Percentiles rank a stretch among this genome's conserved stretches.
These are phyloP conservation scores for Caenorhabditis sp. DNA, from an alignment of 2,888 invertebrate species.

Conservation along the genomic window DNA sequence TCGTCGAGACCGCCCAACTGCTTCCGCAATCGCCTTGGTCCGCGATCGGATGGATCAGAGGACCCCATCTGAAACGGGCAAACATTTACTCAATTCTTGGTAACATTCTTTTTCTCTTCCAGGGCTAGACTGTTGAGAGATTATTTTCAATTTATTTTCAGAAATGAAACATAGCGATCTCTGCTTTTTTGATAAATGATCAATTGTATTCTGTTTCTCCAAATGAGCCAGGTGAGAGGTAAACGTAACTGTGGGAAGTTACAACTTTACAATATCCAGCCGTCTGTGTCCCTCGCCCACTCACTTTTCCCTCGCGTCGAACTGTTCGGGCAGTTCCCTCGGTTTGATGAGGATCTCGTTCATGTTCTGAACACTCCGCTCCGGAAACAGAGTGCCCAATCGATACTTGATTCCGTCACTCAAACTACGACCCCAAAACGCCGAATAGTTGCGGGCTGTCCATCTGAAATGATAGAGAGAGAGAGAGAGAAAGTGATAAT, in stretches of 20 bases:
- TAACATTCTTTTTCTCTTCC: background rate
- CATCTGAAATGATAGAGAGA: slow-evolving; percentile 83
- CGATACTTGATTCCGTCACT: slow-evolving; percentile 87
- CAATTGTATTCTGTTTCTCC: no score
- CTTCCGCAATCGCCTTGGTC: slow-evolving; percentile 87
- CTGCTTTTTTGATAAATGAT: no score
- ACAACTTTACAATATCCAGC: no score
- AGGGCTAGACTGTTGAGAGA: no score
- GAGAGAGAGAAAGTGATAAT: slow-evolving; percentile 16
- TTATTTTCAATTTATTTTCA: no score
- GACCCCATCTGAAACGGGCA: slow-evolving; percentile 84
- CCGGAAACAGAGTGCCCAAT: slow-evolving; percentile 85
- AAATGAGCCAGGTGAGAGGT: no score
- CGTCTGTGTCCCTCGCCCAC: slow-evolving; percentile 1
- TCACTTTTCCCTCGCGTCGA: slow-evolving; percentile 85
- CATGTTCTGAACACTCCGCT: slow-evolving; percentile 82
- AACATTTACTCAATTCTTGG: no score
- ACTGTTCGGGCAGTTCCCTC: slow-evolving; percentile 83
- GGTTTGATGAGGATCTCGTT: slow-evolving; percentile 79
- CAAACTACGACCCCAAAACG: slow-evolving; percentile 89
- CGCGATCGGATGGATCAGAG: slow-evolving; percentile 84
- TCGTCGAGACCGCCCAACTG: slow-evolving; percentile 90
- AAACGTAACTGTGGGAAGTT: no score
- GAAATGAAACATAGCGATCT: no score
- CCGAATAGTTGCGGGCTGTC: slow-evolving; percentile 87